Evolutionary conservation across 2,797 vertebrate species (phyloP), one percentile per base, ranked within the genome.

Genomic region (Rousettus madagascariensis): DNA sequence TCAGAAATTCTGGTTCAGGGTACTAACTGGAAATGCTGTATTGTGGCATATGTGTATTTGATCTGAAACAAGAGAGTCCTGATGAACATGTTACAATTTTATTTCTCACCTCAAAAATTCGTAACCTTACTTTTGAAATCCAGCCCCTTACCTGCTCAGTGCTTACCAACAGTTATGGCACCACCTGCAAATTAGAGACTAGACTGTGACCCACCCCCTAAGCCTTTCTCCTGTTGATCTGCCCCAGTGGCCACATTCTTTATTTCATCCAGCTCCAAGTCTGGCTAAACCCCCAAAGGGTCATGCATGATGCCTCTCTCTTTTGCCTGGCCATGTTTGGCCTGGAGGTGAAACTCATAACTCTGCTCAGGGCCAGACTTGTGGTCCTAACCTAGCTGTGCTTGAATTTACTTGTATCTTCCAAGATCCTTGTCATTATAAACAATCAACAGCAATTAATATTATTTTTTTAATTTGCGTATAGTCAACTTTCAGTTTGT

Each of bases 381-480:
- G 63, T 93, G 71, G 46, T 72, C 41, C 59, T 83, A 77, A 65
- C 3, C 49, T 61, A 63, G 19, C 68, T 38, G 1, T 61, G 75
- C 49, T 59, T 86, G 53, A 43, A 80, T 49, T 97, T 85, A 46
- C n/a, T 90, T n/a, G 12, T 41, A 33, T 92, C 30, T 79, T 94
- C 61, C 65, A 77, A 94, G 68, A 61, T 49, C 74, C 89, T n/a
- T 49, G 77, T 85, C 86, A 36, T 83, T 69, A 53, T 85, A 80
- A 96, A 94, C 51, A 83, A n/a, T 91, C 75, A 92, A 80, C 78
- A 89, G 61, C 30, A 88, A 89, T 88, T 20, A 86, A 33, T 9
- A 43, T 79, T 68, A 66, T 86, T 86, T 36, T 82, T 61, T 95
- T 66, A 79, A 92, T 94, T 88, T 63, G 59, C 61, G 46, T 57